phyloP scores from a whole-genome alignment of 2,113 vertebrate genomes.

The Heteronetta atricapilla region DNA sequence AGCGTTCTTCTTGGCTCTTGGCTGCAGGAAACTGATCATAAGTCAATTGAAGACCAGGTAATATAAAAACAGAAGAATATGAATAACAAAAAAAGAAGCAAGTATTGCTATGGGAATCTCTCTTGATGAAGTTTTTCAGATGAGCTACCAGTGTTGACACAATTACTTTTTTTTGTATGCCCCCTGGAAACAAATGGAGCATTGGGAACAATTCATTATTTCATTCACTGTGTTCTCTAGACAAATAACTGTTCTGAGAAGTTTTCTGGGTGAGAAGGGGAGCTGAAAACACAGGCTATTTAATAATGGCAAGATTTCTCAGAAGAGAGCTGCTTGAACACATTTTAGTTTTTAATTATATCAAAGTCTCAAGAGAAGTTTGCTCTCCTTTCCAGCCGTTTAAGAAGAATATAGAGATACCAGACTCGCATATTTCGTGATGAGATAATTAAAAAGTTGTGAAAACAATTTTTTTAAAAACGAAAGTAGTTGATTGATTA shows the following conservation, averaged over 20 bases:
- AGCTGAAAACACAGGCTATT: background rate
- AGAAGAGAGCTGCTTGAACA: background rate
- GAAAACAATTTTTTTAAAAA: background rate
- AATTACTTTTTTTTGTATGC: background rate
- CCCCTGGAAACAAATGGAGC: background rate
- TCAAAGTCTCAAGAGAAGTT: background rate
- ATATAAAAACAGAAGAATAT: background rate
- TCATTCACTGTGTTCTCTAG: background rate
- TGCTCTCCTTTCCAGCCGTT: background rate
- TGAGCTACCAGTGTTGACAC: background rate
- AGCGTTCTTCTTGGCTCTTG: slow-evolving; percentile 99
- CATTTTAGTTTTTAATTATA: background rate
- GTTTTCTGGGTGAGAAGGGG: background rate
- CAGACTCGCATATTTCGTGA: background rate
- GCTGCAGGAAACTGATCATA: slow-evolving; percentile 98
- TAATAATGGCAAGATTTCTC: background rate
- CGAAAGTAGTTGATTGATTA: background rate
- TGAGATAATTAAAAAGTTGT: background rate
- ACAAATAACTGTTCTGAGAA: background rate
- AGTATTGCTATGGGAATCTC: background rate
- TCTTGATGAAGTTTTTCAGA: background rate
- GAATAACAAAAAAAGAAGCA: background rate
- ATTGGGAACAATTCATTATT: background rate
- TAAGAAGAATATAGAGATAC: background rate
- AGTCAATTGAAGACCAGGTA: slow-evolving; percentile 99